These are phyloP conservation scores for Drosophila vallismaia DNA, from an alignment of 2,888 invertebrate species.

Conservation along the genomic window DNA sequence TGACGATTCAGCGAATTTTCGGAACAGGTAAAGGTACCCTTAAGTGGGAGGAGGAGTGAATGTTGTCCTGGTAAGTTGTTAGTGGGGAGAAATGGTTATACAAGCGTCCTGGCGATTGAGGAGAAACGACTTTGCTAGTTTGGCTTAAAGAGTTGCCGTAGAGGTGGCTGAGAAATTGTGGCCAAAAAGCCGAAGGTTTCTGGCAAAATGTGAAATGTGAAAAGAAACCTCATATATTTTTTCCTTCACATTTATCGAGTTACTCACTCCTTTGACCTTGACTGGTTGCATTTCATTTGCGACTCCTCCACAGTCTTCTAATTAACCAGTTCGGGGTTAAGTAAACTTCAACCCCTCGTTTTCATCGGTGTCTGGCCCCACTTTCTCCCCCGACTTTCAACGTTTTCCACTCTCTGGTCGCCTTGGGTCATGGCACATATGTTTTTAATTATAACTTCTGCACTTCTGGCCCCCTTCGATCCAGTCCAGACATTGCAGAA, in stretches of 20 bases:
- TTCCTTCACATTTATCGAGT: not conserved
- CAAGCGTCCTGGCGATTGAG: constrained; percentile 32
- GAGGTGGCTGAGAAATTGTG: constrained; percentile 3
- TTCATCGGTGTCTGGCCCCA: constrained; percentile 11
- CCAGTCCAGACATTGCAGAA: constrained; percentile 35
- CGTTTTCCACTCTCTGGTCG: constrained; percentile 6
- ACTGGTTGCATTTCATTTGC: constrained; percentile 29
- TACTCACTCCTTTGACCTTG: constrained; percentile 26
- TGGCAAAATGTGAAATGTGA: too few species aligned
- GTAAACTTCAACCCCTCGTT: constrained; percentile 23
- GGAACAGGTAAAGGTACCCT: constrained; percentile 40
- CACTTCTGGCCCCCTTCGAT: constrained; percentile 19
- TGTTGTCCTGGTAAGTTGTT: constrained; percentile 16
- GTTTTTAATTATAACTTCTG: constrained; percentile 73
- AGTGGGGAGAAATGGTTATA: constrained; percentile 22
- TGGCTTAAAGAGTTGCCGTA: constrained; percentile 34
- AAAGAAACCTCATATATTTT: not conserved
- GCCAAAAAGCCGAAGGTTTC: constrained; percentile 13
- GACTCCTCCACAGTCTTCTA: constrained; percentile 66
- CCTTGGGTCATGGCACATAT: constrained; percentile 63
- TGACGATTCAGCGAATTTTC: constrained; percentile 72
- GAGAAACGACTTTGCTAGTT: constrained; percentile 30
- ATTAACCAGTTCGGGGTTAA: constrained; percentile 64
- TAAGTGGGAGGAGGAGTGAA: not conserved
- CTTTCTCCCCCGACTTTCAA: constrained; percentile 20